These are phyloP conservation scores for Gymnorhina tibicen DNA, from an alignment of 2,113 vertebrate species.

Conservation along the genomic window DNA sequence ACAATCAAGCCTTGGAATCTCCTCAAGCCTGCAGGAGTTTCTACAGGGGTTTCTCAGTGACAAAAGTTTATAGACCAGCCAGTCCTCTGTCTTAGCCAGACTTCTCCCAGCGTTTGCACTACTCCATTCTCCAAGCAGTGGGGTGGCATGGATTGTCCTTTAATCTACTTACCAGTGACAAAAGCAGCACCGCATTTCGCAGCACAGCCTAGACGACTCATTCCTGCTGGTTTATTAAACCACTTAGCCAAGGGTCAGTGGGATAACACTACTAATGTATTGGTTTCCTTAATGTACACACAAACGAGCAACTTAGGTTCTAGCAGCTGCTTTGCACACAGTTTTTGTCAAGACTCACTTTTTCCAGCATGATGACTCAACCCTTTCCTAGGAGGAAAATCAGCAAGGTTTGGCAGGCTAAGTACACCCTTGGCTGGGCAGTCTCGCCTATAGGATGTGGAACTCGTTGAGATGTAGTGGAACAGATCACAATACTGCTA, in stretches of 20 bases:
- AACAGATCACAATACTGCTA: background rate
- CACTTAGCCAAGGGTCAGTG: background rate
- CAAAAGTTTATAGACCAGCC: background rate
- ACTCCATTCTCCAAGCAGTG: background rate
- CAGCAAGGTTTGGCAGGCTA: background rate
- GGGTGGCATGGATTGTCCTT: background rate
- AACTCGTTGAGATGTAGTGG: background rate
- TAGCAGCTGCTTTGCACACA: background rate
- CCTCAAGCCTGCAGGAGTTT: background rate
- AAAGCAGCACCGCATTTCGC: background rate
- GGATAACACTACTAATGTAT: background rate
- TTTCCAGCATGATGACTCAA: background rate
- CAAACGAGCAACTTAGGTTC: background rate
- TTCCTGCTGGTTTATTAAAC: background rate
- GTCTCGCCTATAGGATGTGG: background rate
- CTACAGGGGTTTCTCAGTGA: background rate
- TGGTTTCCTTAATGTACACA: background rate
- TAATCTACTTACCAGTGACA: background rate
- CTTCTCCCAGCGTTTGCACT: background rate
- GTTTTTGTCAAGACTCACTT: background rate
- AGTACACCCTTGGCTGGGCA: background rate
- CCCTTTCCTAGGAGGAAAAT: slow-evolving; percentile 1
- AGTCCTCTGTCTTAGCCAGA: background rate
- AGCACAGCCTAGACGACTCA: background rate
- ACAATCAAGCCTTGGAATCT: background rate